A percentile compares a stretch with the other conserved stretches of the same genome.
Conservation (phyloP, 2,797 vertebrate genomes). For the Rhadinocentrus ornatus region DNA sequence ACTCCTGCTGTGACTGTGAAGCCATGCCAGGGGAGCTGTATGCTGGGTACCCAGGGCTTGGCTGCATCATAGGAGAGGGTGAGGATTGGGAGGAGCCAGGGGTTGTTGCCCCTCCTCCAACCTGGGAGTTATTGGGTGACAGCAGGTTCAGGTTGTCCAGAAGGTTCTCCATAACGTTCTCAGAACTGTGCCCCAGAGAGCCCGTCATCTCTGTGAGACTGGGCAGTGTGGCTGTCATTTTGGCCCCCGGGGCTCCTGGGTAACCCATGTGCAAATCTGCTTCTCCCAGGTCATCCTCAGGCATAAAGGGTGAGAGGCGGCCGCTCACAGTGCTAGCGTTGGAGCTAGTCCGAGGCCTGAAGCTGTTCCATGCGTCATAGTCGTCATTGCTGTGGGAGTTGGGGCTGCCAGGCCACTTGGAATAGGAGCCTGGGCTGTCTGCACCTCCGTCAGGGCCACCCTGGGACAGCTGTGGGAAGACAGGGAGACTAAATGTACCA, state of each 20-base stretch:
- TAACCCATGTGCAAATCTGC: conserved; percentile 95
- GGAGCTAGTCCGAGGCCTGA: conserved; percentile 95
- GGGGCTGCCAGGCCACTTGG: conserved; percentile 98
- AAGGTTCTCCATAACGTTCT: conserved; percentile 97
- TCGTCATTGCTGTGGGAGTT: conserved; percentile 98
- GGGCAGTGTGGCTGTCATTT: conserved; percentile 95
- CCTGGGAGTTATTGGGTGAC: conserved; percentile 90
- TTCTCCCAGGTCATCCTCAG: conserved; percentile 94
- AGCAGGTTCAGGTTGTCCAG: conserved; percentile 98
- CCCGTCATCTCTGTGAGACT: conserved; percentile 96
- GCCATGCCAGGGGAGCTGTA: conserved; percentile 90
- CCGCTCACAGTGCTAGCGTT: conserved; percentile 97
- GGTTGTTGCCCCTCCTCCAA: conserved; percentile 85
- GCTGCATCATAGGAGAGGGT: conserved; percentile 88
- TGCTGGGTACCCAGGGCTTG: conserved; percentile 89
- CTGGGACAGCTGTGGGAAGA: conserved; percentile 83
- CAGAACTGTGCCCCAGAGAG: conserved; percentile 85
- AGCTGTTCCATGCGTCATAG: conserved; percentile 95
- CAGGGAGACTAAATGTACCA: conserved; percentile 21
- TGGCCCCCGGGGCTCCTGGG: conserved; percentile 87
- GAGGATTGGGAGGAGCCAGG: conserved; percentile 92
- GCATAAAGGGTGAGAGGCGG: conserved; percentile 95
- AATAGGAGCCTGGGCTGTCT: conserved; percentile 93
- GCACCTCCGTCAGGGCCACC: conserved; percentile 90
- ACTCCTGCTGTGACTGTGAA: conserved; percentile 90